Conservation (phyloP, 1,140 invertebrate genomes). For the Cyphomyrmex costatus region DNA sequence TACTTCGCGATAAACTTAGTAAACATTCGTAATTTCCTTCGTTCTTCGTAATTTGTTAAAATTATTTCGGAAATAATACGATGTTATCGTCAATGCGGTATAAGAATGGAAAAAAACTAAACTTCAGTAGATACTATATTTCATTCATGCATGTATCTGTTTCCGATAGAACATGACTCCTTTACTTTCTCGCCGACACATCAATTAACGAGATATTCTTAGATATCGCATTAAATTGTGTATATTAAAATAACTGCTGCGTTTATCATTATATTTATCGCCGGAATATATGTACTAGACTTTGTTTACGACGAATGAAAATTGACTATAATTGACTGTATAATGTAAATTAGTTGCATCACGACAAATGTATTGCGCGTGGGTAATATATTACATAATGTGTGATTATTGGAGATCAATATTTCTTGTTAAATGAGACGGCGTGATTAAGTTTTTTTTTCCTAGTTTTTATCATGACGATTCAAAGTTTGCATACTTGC, state of each 20-base stretch:
- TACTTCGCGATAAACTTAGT: background rate
- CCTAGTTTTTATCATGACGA: slow-evolving; percentile 12
- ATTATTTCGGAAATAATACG: background rate
- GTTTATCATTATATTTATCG: slow-evolving; percentile 19
- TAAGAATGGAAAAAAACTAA: background rate
- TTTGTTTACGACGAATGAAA: slow-evolving; percentile 30
- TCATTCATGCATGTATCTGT: background rate
- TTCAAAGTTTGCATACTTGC: slow-evolving; percentile 22
- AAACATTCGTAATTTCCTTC: background rate
- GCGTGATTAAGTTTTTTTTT: slow-evolving; percentile 4
- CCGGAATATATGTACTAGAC: background rate
- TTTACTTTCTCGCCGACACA: background rate
- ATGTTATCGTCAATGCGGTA: background rate
- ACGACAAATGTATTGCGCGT: background rate
- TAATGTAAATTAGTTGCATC: slow-evolving; percentile 5
- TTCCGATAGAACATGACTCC: background rate
- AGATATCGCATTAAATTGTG: background rate
- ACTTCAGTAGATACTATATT: background rate
- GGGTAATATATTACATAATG: slow-evolving; percentile 30
- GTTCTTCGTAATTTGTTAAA: background rate
- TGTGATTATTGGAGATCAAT: slow-evolving; percentile 21
- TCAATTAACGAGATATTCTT: background rate
- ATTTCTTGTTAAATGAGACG: slow-evolving; percentile 3
- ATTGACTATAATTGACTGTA: slow-evolving; percentile 25
- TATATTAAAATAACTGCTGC: background rate